Conservation (phyloP, 2,888 invertebrate species). For the Barypeithes pellucidus region DNA sequence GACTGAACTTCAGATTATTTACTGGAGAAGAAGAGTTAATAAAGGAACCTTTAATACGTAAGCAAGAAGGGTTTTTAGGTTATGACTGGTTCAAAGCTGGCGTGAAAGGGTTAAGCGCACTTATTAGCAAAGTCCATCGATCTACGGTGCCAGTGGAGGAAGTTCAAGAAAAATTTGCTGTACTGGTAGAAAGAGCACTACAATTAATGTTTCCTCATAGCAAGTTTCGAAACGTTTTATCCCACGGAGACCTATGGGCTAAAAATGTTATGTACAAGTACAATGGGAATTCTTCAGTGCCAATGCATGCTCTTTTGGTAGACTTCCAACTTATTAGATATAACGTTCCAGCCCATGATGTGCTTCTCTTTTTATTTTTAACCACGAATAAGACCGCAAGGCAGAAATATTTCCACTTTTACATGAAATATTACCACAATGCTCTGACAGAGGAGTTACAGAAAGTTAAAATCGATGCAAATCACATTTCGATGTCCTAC, state of each 20-base stretch:
- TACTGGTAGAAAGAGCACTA: slow-evolving; percentile 43
- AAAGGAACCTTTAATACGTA: slow-evolving; percentile 43
- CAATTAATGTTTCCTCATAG: slow-evolving; percentile 46
- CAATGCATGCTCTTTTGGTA: slow-evolving; percentile 40
- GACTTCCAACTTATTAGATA: slow-evolving; percentile 51
- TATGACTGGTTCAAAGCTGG: slow-evolving; percentile 47
- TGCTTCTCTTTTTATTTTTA: slow-evolving; percentile 48
- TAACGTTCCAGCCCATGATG: slow-evolving; percentile 50
- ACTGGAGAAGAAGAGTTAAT: slow-evolving; percentile 42
- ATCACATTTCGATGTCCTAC: slow-evolving; percentile 42
- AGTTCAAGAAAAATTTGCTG: slow-evolving; percentile 42
- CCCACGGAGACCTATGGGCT: slow-evolving; percentile 52
- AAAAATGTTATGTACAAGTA: slow-evolving; percentile 54
- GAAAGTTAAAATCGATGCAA: slow-evolving; percentile 26
- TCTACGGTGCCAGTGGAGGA: slow-evolving; percentile 22
- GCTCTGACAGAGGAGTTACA: slow-evolving; percentile 32
- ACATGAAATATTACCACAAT: slow-evolving; percentile 48
- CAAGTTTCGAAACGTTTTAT: slow-evolving; percentile 46
- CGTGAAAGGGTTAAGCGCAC: slow-evolving; percentile 40
- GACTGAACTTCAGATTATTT: slow-evolving; percentile 42
- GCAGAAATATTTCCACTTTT: slow-evolving; percentile 44
- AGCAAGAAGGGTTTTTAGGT: slow-evolving; percentile 46
- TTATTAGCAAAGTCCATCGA: slow-evolving; percentile 36
- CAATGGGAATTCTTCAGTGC: slow-evolving; percentile 30
- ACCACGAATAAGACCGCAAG: slow-evolving; percentile 47